Evolutionary conservation across 2,888 invertebrate species (phyloP), one percentile per base, ranked within the genome.

Genomic region (Megalurothrips usitatus): DNA sequence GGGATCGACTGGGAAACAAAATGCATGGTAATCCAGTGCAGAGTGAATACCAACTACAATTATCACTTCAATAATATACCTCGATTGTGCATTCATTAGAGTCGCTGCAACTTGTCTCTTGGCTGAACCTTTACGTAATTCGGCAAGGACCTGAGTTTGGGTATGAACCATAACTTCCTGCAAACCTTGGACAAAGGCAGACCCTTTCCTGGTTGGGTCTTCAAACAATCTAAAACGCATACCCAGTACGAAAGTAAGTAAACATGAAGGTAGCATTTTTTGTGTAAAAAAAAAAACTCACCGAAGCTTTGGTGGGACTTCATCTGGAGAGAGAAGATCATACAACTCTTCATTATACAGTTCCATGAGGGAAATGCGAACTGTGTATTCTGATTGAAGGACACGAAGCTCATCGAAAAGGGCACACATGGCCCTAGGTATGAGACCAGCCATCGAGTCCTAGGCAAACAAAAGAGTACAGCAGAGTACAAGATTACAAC

Each of bases 301-400:
- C 85, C 84, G 84, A 10, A 90, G 86, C 81, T 87, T 86, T 17
- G 85, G 83, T 1, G 87, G 90, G 85, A 94, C 94, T 81, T 93
- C 93, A 0, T 91, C 90, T 0, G 91, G 89, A 8, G 94, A 92
- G 4, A 99, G 90, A 82, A 99, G 89, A 88, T 99, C 99, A 85
- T 95, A 95, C 58, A 99, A 88, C 86, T 98, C 98, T 86, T 99
- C 99, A 86, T 99, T 99, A 87, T 99, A 99, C 12, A 99, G 88
- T 87, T 99, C 98, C 43, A 99, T 88, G 86, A 96, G 98, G 0
- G 97, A 97, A 0, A 97, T 96, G 11, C 96, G 90, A 80, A 99
- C 94, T 0, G 95, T 94, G 87, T 93, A 96, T 87, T 98, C 96
- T 81, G 90, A 89, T 2, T 93, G 91, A 87, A 93, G 92, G 82